Base-by-base conservation (phyloP, 1,140 invertebrate genomes). In the Habropoda laboriosa region DNA sequence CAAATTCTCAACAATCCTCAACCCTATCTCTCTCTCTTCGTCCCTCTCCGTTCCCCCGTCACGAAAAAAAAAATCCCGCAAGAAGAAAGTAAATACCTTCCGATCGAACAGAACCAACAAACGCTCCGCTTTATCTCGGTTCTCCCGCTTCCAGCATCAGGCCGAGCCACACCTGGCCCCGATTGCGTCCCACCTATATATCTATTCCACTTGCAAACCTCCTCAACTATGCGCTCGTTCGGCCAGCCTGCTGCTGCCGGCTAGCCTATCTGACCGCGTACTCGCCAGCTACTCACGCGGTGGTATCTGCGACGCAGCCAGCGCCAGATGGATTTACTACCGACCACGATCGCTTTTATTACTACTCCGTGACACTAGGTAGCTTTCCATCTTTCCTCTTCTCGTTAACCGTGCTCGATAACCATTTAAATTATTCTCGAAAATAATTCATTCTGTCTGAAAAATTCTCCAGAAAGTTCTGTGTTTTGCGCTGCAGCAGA, bases 101-200 rank as follows among this genome's bases (percentile, higher is more conserved):
- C 30, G 53, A 58, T 38, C 35, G 32, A 58, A 40, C 21, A 79
- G 76, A 79, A 38, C 27, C 70, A 55, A 64, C 57, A 53, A 79
- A 71, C 57, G 58, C 30, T 55, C 51, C 57, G 68, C 49, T 51
- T 73, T 73, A 79, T 79, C 70, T 79, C 47, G 32, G 13, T 13
- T 61, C 27, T 71, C 38, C 68, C 24, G 75, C 49, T 77, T 77
- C 66, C 51, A 79, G 57, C 68, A 78, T 78, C 76, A 79, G 86
- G 79, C 72, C 80, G 86, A 89, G 90, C 91, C 90, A 91, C 91
- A 91, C 90, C 91, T 92, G 91, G 91, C 86, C 88, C 90, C 89
- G 88, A 91, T 91, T 85, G 86, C 84, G 88, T 88, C 86, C 90
- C 87, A 90, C 87, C 86, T 88, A 88, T 88, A 75, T 68, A 83